phyloP scores from a whole-genome alignment of 2,113 vertebrate species.

The Rhinoptilus africanus region DNA sequence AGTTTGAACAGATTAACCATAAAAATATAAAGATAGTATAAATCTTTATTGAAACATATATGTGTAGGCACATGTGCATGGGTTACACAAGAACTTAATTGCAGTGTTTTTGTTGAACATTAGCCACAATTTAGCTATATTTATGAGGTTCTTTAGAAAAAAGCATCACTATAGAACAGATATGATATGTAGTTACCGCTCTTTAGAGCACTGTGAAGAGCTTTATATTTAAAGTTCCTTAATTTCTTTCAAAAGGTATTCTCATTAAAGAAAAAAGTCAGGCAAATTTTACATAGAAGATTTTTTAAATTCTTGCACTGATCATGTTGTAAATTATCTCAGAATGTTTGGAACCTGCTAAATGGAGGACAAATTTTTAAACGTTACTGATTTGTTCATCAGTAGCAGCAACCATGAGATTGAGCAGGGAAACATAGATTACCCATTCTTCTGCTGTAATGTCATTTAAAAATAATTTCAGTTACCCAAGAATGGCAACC shows the following conservation, averaged over 20 bases:
- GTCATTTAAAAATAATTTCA: background rate
- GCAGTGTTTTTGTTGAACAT: background rate
- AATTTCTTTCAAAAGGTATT: background rate
- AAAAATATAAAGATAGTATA: background rate
- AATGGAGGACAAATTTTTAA: background rate
- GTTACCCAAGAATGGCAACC: rapidly evolving
- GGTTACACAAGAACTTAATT: background rate
- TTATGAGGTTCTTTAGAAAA: background rate
- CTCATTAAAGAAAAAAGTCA: background rate
- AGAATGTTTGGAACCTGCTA: background rate
- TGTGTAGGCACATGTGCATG: background rate
- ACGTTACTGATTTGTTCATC: background rate
- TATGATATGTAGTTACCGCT: background rate
- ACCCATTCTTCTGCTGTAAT: background rate
- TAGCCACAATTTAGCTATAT: background rate
- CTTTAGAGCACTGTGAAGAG: background rate
- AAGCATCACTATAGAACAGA: background rate
- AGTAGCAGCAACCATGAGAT: background rate
- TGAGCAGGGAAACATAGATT: background rate
- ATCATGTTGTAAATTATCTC: background rate
- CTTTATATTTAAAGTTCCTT: background rate
- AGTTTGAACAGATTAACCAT: background rate
- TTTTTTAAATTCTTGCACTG: background rate
- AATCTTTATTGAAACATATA: background rate
- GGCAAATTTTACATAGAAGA: background rate